phyloP scores from a whole-genome alignment of 1,140 invertebrate genomes.

The Drosophila ironensis region DNA sequence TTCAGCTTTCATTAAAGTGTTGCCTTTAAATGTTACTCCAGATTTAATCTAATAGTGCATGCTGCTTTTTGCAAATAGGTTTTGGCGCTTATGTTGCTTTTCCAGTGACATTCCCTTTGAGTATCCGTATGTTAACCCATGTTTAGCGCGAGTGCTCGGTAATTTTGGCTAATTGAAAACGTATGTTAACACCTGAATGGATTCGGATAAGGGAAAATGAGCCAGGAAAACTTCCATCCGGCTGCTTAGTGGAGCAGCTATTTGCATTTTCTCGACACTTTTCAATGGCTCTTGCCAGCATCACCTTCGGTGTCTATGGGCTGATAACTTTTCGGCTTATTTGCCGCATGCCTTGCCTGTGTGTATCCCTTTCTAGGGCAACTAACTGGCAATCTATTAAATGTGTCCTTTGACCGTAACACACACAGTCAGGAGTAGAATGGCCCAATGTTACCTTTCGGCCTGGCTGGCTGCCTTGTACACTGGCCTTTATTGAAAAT shows the following conservation, averaged over 20 bases:
- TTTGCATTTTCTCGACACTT: conserved; percentile 7
- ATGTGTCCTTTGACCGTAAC: conserved; percentile 72
- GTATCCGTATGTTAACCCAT: neutral
- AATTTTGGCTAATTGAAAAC: conserved; percentile 62
- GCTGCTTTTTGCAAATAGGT: no score
- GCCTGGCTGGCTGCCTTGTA: conserved; percentile 46
- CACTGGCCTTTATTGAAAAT: conserved; percentile 57
- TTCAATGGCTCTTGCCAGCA: neutral
- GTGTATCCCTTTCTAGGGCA: conserved; percentile 40
- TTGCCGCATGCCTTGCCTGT: conserved; percentile 8
- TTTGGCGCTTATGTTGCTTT: no score
- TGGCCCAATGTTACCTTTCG: conserved; percentile 66
- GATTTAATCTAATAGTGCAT: no score
- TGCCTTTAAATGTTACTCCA: no score
- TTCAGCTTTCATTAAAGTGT: no score
- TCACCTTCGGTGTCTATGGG: conserved; percentile 20
- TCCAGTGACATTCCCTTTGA: neutral
- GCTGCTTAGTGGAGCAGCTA: conserved; percentile 15
- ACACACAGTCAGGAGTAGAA: conserved; percentile 19
- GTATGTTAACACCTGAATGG: conserved; percentile 57
- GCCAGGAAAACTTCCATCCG: neutral
- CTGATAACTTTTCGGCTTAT: conserved; percentile 53
- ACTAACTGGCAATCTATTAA: conserved; percentile 68
- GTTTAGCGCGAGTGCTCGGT: neutral
- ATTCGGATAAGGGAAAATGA: neutral